phyloP scores from a whole-genome alignment of 2,113 vertebrate species.

The Ceyx cyanopectus region DNA sequence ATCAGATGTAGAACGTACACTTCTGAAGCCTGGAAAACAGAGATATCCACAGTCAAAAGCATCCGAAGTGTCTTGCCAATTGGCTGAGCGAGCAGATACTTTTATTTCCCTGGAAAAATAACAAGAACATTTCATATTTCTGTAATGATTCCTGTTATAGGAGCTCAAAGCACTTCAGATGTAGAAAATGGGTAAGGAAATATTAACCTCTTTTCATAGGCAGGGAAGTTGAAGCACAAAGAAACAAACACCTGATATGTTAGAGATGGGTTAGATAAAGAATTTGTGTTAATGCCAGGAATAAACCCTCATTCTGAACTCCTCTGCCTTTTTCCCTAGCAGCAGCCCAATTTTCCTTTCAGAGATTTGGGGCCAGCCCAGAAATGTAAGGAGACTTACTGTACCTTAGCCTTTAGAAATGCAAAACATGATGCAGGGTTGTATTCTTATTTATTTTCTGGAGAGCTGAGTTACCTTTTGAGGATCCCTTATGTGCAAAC shows the following conservation, averaged over 20 bases:
- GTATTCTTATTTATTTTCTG: not conserved
- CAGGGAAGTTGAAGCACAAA: not conserved
- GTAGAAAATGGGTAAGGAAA: not conserved
- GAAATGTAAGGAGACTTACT: not conserved
- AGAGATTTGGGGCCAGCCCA: not conserved
- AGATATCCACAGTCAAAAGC: slow-evolving; percentile 49
- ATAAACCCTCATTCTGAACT: not conserved
- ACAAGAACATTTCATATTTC: slow-evolving; percentile 38
- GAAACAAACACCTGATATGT: not conserved
- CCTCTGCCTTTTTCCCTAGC: not conserved
- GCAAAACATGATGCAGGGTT: not conserved
- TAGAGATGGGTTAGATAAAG: not conserved
- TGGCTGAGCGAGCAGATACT: not conserved
- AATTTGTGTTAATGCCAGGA: not conserved
- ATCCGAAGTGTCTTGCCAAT: slow-evolving; percentile 4
- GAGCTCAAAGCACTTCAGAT: not conserved
- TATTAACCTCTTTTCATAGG: not conserved
- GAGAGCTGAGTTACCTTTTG: not conserved
- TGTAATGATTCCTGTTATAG: not conserved
- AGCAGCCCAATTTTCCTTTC: not conserved
- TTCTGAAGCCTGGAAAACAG: slow-evolving; percentile 42
- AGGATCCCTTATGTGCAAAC: not conserved
- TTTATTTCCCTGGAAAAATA: slow-evolving; percentile 34
- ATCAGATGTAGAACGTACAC: slow-evolving; percentile 39
- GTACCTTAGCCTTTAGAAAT: not conserved